phyloP scores from a whole-genome alignment of 2,888 invertebrate genomes.

The Mamestra brassicae region DNA sequence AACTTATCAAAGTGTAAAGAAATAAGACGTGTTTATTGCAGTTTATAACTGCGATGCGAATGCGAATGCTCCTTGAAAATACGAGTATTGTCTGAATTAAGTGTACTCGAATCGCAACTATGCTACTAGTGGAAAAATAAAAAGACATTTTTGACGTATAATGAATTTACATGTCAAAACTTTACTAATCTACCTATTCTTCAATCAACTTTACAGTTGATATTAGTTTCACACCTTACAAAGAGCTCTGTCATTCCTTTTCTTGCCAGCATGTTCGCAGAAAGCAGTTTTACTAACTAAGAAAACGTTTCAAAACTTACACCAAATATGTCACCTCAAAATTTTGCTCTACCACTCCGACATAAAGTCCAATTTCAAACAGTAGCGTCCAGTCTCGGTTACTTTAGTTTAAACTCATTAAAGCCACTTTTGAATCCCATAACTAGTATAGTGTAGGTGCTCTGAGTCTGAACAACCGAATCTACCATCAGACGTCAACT shows the following conservation, averaged over 20 bases:
- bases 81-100: too few species aligned
- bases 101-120: too few species aligned
- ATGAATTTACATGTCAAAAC: background rate
- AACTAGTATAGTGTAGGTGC: constrained; percentile 48
- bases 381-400: background rate
- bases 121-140: too few species aligned
- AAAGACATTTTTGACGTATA: background rate
- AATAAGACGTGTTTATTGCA: too few species aligned
- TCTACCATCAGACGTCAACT: constrained; percentile 75
- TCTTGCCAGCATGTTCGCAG: constrained; percentile 19
- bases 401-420: constrained; percentile 54
- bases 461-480: constrained; percentile 53
- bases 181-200: background rate
- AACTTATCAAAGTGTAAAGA: too few species aligned
- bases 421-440: constrained; percentile 55
- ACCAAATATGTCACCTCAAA: background rate
- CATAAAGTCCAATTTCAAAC: constrained; percentile 24
- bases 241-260: constrained; percentile 23
- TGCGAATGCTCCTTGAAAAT: too few species aligned
- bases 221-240: constrained; percentile 38
- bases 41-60: too few species aligned
- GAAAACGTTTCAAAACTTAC: constrained; percentile 47
- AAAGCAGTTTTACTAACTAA: constrained; percentile 37
- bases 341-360: background rate
- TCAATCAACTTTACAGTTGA: background rate